Evolutionary conservation across 1,140 invertebrate genomes (phyloP).

Genomic region (Drosophila jambulina): DNA sequence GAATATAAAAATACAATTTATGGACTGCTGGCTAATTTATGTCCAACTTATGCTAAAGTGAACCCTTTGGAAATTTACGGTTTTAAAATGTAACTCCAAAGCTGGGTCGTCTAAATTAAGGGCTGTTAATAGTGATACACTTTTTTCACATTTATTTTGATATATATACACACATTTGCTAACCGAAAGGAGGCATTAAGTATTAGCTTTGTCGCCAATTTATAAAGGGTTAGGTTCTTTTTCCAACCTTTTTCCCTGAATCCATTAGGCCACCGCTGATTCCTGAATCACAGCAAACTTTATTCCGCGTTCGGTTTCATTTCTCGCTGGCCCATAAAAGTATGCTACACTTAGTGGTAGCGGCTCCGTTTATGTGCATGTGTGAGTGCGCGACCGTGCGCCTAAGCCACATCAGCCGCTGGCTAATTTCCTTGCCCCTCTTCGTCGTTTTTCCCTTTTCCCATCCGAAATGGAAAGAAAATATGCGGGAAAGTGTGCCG

Average conservation of each 20-base stretch:
- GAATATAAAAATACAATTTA: conserved; percentile 34
- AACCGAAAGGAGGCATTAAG: not conserved
- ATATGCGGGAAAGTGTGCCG: conserved; percentile 50
- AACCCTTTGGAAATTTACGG: conserved; percentile 4
- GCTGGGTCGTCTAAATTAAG: not conserved
- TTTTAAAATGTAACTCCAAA: not conserved
- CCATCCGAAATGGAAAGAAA: conserved; percentile 72
- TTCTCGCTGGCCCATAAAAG: conserved; percentile 58
- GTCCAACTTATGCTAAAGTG: conserved; percentile 5
- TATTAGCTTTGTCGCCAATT: not conserved
- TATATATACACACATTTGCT: not conserved
- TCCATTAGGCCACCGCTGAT: conserved; percentile 21
- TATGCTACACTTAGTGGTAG: conserved; percentile 73
- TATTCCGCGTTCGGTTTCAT: conserved; percentile 32
- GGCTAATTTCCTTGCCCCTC: conserved; percentile 55
- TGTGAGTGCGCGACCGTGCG: conserved; percentile 65
- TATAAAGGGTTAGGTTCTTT: not conserved
- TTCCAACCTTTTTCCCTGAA: not conserved
- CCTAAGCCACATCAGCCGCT: conserved; percentile 56
- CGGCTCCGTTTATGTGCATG: conserved; percentile 63
- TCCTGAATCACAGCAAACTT: conserved; percentile 34
- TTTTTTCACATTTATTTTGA: not conserved
- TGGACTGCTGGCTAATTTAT: conserved; percentile 13
- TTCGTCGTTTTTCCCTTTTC: not conserved
- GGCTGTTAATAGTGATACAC: not conserved